These are phyloP conservation scores for Antechinus flavipes DNA, from an alignment of 2,113 vertebrate genomes.

Conservation along the genomic window DNA sequence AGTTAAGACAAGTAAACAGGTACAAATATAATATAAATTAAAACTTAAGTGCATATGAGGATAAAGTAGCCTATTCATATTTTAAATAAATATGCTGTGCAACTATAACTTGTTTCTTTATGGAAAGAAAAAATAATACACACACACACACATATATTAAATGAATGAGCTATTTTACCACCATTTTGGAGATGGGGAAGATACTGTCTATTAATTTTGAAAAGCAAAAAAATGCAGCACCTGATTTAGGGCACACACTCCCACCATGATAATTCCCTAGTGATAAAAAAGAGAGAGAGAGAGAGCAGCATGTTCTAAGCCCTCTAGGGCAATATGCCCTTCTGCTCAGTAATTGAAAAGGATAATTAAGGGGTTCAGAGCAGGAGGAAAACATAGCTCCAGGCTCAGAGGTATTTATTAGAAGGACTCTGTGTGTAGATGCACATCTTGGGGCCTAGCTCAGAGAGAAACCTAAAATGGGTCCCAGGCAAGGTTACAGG, in stretches of 20 bases:
- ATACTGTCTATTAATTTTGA: not conserved
- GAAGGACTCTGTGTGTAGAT: not conserved
- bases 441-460: not conserved
- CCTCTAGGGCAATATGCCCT: not conserved
- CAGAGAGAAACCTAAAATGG: not conserved
- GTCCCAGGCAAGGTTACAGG: not conserved
- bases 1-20: not conserved
- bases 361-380: slow-evolving; percentile 12
- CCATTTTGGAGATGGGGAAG: not conserved
- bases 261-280: not conserved
- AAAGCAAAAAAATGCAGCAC: not conserved
- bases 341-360: slow-evolving; percentile 16
- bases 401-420: not conserved
- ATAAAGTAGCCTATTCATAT: not conserved
- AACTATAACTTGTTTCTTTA: not conserved
- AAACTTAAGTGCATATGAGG: not conserved
- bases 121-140: not conserved
- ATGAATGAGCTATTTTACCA: not conserved
- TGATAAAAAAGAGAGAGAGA: not conserved
- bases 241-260: not conserved
- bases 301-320: not conserved
- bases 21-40: not conserved
- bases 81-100: not conserved
- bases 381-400: not conserved
- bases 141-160: no score